Percentiles rank a stretch among this genome's conserved stretches.
Conservation (phyloP, 2,797 vertebrate species). For the Protonibea diacanthus region DNA sequence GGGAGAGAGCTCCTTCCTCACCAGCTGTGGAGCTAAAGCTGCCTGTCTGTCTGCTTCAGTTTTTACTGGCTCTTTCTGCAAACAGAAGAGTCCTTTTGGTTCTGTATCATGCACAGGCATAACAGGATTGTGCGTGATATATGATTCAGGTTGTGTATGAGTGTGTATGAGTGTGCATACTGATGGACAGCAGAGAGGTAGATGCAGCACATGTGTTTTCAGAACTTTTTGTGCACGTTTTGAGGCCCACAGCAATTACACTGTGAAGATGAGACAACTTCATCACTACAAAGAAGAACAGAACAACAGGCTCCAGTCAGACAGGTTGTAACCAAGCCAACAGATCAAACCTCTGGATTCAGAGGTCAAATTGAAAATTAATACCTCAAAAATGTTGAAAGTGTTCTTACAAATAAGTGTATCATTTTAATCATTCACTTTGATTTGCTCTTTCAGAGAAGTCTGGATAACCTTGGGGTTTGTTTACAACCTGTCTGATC, state of each 20-base stretch:
- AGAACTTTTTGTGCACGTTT: not conserved
- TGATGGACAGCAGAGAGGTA: not conserved
- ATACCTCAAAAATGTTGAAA: too few species aligned
- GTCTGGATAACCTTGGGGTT: too few species aligned
- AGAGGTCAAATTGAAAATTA: too few species aligned
- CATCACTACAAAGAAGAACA: not conserved
- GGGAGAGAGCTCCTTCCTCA: slow-evolving; percentile 16
- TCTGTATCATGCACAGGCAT: slow-evolving; percentile 2
- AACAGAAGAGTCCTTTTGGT: slow-evolving; percentile 9
- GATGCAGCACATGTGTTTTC: not conserved
- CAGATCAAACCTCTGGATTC: not conserved
- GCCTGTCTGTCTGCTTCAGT: not conserved
- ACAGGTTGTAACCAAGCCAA: not conserved
- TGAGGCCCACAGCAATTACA: not conserved
- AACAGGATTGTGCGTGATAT: not conserved
- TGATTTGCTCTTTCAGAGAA: too few species aligned
- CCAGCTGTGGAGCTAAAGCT: slow-evolving; percentile 39
- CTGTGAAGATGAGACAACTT: not conserved
- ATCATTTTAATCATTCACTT: too few species aligned
- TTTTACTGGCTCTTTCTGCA: not conserved
- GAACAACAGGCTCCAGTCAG: not conserved
- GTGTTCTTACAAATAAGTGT: too few species aligned
- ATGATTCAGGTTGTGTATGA: not conserved
- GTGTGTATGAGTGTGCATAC: not conserved
- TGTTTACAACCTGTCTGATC: too few species aligned